phyloP scores from a whole-genome alignment of 2,113 vertebrate species.

The Oxyura jamaicensis region DNA sequence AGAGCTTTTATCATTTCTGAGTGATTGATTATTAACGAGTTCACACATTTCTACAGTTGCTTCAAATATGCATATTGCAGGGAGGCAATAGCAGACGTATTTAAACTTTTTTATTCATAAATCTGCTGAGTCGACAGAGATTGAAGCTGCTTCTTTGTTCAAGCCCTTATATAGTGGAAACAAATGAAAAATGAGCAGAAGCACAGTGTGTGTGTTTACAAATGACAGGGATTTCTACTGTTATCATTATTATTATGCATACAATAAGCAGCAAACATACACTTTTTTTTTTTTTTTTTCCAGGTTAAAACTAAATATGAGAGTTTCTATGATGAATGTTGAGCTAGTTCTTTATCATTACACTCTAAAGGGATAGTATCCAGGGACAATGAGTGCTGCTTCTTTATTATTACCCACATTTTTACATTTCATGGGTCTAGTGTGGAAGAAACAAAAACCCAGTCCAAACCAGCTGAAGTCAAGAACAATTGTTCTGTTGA shows the following conservation, averaged over 20 bases:
- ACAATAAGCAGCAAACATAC: conserved; percentile 23
- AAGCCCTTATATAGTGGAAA: conserved; percentile 60
- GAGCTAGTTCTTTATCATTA: conserved; percentile 54
- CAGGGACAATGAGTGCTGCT: conserved; percentile 56
- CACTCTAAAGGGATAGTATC: conserved; percentile 73
- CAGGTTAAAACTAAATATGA: conserved; percentile 17
- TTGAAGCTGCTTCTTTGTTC: conserved; percentile 61
- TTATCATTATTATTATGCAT: conserved; percentile 14
- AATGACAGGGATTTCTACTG: conserved; percentile 59
- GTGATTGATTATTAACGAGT: conserved; percentile 65
- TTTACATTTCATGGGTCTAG: conserved; percentile 26
- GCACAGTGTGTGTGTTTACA: conserved; percentile 79
- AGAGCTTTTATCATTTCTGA: conserved; percentile 63
- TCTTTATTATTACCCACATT: conserved; percentile 49
- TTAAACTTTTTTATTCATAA: conserved; percentile 40
- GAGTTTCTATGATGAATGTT: conserved; percentile 63
- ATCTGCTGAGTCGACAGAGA: conserved; percentile 55
- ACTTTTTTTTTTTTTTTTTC: conserved; percentile 15
- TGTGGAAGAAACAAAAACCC: neutral
- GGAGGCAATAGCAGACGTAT: conserved; percentile 63
- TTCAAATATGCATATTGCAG: conserved; percentile 54
- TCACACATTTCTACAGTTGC: conserved; percentile 72
- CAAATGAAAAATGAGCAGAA: conserved; percentile 72
- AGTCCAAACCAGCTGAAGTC: neutral
- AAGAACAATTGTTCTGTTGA: neutral